Conservation (phyloP, 64 coral and sea anemone species). For the Montipora foliosa region DNA sequence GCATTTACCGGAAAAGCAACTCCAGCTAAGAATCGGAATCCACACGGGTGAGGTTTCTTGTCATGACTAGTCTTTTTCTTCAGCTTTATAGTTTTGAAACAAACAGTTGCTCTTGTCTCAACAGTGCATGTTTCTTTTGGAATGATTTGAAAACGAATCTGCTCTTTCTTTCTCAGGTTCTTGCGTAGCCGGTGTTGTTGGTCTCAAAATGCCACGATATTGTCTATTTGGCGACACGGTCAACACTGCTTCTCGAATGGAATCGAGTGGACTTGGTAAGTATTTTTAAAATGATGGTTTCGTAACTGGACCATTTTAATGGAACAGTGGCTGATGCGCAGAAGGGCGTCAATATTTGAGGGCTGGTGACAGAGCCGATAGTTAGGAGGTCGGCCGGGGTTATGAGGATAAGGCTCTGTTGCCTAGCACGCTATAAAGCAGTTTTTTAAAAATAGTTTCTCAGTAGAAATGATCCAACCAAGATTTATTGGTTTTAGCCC, state of each 20-base stretch:
- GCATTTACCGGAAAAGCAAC: slow-evolving; percentile 47
- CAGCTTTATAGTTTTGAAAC: too few species aligned
- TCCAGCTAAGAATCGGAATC: slow-evolving; percentile 69
- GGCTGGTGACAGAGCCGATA: too few species aligned
- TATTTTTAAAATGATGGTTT: background rate
- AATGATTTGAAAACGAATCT: background rate
- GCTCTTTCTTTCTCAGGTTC: slow-evolving; percentile 32
- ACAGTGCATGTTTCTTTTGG: background rate
- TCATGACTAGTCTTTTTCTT: too few species aligned
- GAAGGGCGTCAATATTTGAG: too few species aligned
- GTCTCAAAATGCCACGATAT: slow-evolving; percentile 87
- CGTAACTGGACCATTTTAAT: too few species aligned
- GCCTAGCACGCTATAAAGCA: too few species aligned
- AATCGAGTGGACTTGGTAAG: slow-evolving; percentile 74
- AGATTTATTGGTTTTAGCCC: slow-evolving; percentile 39
- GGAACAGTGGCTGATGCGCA: too few species aligned
- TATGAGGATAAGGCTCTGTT: too few species aligned
- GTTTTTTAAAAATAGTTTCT: too few species aligned
- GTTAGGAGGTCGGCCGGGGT: too few species aligned
- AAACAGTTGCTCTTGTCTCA: background rate
- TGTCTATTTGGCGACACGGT: slow-evolving; percentile 87
- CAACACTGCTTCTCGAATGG: slow-evolving; percentile 75
- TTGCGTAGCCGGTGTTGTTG: slow-evolving; percentile 77
- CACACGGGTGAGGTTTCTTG: slow-evolving; percentile 49
- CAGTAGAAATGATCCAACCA: too few species aligned